Percentiles rank a stretch among this genome's conserved stretches.
Evolutionary conservation across 2,888 invertebrate genomes (phyloP).

Genomic region (Metacarcinus magister): DNA sequence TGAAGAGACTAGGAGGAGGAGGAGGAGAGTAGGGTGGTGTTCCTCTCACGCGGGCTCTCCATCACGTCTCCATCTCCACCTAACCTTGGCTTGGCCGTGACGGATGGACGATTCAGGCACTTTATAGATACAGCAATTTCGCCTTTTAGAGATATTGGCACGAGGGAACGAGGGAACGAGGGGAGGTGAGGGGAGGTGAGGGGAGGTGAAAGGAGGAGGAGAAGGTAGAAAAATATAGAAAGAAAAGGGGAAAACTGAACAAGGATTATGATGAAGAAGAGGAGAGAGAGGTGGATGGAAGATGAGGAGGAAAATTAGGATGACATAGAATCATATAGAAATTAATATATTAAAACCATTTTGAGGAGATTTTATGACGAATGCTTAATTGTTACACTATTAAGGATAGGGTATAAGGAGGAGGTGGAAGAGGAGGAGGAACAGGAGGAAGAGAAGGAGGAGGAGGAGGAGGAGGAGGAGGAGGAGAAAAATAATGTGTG

Average conservation of each 20-base stretch:
- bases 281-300: neutral
- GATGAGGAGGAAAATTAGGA: neutral
- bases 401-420: neutral
- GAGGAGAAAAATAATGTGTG: neutral
- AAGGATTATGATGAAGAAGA: neutral
- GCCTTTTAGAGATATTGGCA: conserved; percentile 26
- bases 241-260: neutral
- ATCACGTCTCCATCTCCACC: neutral
- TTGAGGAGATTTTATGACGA: neutral
- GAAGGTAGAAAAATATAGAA: neutral
- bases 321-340: neutral
- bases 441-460: neutral
- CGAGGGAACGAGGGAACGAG: neutral
- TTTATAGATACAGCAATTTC: conserved; percentile 11
- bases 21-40: neutral
- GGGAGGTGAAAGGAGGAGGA: neutral
- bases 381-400: too few species aligned
- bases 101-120: neutral
- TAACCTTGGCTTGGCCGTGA: neutral
- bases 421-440: neutral
- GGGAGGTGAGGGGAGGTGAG: neutral
- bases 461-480: neutral
- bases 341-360: neutral
- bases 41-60: conserved; percentile 1
- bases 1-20: neutral